Conservation (phyloP, 2,888 invertebrate species). For the Mesorhabditis belari region DNA sequence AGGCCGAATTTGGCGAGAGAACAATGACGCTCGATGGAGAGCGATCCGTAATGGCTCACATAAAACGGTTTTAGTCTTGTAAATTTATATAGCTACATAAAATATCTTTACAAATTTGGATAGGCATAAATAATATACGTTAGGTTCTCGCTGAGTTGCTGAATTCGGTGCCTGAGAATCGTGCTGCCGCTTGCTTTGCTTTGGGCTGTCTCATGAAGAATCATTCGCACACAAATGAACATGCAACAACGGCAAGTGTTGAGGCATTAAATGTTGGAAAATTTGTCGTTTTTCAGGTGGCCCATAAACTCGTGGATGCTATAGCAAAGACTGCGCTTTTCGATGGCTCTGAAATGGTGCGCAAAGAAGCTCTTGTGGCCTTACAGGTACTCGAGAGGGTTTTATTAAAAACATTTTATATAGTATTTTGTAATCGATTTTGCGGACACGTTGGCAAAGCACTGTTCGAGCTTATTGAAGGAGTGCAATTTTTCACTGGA, state of each 20-base stretch:
- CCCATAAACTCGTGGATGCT: constrained; percentile 79
- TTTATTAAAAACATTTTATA: no score
- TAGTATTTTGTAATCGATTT: constrained; percentile 7
- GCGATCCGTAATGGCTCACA: constrained; percentile 92
- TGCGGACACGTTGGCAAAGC: constrained; percentile 1
- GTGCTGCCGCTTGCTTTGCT: constrained; percentile 88
- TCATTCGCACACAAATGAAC: constrained; percentile 46
- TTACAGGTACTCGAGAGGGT: constrained; percentile 31
- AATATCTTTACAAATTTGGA: neutral
- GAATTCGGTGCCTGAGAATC: constrained; percentile 80
- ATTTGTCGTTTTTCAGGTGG: constrained; percentile 13
- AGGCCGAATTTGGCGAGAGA: constrained; percentile 81
- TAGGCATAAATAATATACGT: neutral
- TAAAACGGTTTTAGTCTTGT: constrained; percentile 70
- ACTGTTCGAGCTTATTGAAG: neutral
- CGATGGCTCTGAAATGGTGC: constrained; percentile 82
- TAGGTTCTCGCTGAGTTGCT: constrained; percentile 49
- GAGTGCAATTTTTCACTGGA: no score
- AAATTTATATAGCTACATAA: neutral
- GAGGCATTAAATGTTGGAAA: neutral
- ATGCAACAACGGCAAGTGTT: constrained; percentile 39
- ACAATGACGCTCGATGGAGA: constrained; percentile 75
- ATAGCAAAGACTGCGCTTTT: constrained; percentile 70
- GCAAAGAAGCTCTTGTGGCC: constrained; percentile 60
- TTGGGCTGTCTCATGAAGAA: constrained; percentile 63